Conservation (phyloP, 2,797 vertebrate species). For the Schizopygopsis pylzovi region DNA sequence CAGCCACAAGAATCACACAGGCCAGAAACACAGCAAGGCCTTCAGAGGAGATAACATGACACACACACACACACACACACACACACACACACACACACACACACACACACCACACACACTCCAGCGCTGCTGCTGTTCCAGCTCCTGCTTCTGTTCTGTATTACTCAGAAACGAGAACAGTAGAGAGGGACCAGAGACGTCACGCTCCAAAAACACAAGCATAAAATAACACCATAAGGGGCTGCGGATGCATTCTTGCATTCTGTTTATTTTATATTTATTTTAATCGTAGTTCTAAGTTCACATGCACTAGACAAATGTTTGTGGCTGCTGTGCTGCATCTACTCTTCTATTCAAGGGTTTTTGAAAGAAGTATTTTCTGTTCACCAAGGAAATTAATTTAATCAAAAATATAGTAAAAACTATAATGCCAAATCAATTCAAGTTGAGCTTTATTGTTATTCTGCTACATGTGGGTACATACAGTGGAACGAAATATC, state of each 20-base stretch:
- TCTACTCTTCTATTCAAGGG: background rate
- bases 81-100: conserved; percentile 42
- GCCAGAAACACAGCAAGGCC: conserved; percentile 55
- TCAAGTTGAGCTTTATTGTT: no score
- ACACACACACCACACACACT: conserved; percentile 42
- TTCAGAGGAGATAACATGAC: conserved; percentile 55
- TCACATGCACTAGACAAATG: background rate
- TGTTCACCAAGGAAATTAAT: background rate
- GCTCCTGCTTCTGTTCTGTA: conserved; percentile 5
- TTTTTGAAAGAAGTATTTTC: background rate
- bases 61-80: conserved; percentile 17
- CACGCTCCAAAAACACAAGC: background rate
- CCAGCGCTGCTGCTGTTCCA: no score
- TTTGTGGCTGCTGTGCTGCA: background rate
- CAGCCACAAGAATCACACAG: conserved; percentile 36
- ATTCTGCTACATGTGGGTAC: no score
- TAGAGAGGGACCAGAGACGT: background rate
- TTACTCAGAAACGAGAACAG: background rate
- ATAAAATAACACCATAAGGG: background rate
- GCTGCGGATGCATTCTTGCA: background rate
- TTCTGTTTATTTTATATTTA: background rate
- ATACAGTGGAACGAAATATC: no score
- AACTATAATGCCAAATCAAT: background rate
- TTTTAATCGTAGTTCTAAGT: background rate
- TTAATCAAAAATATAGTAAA: background rate